Base-by-base conservation (phyloP, 2,113 vertebrate genomes). In the Drymodes brunneopygia region DNA sequence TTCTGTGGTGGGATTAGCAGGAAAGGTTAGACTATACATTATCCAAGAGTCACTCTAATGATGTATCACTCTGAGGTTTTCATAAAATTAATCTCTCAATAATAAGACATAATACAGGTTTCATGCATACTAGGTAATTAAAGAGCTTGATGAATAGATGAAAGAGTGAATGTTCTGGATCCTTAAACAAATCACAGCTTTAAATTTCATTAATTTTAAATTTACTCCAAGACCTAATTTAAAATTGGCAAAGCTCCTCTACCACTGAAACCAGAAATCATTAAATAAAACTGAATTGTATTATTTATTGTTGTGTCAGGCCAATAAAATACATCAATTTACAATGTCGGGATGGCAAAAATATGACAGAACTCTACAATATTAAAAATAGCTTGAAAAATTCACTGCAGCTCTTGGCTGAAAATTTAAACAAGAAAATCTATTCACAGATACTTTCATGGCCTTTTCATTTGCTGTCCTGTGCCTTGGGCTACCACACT, bases 181-280 rank as follows among this genome's bases (percentile, higher is more conserved):
- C 92, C 85, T 96, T 96, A 95, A 96, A 95, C 93, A 97, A 91
- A 94, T 95, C 86, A 89, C 87, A 95, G 95, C 87, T 97, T 96
- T 96, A 95, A 94, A 96, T 96, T 95, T 96, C 95, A 97, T 97
- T 95, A 95, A 96, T 97, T 97, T 95, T 92, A 96, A 96, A 97
- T 97, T 95, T 94, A 94, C 85, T 94, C 66, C 61, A 74, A 92
- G 94, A 95, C 53, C 75, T 94, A 97, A 96, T 97, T 97, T 94
- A 92, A 96, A 95, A 92, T 74, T 88, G 86, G 93, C 91, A 80
- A 92, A 91, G 79, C 54, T 92, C 87, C 90, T 54, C 58, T 69
- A 67, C 44, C n/a, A 40, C 60, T 80, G 71, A 78, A 94, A 96
- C 65, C 35, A 90, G 81, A 93, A 96, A 94, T 93, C 61, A 88